A percentile compares a stretch with the other conserved stretches of the same genome.
phyloP scores from a whole-genome alignment of 2,113 vertebrate species.

The Cromileptes altivelis region DNA sequence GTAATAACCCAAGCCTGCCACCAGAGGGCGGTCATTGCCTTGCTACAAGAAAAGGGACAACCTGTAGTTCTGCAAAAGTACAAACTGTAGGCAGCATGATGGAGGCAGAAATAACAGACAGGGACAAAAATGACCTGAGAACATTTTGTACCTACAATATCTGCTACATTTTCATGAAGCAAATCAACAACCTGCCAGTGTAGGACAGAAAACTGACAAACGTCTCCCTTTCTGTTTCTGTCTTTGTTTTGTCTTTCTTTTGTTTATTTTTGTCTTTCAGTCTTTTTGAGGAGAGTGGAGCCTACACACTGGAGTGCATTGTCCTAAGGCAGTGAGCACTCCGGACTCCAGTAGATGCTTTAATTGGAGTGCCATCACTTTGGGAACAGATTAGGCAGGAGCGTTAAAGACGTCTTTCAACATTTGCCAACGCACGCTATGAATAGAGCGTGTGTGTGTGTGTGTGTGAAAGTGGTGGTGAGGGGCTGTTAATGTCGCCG shows the following conservation, averaged over 20 bases:
- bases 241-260: background rate
- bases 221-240: background rate
- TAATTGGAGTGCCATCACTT: conserved; percentile 78
- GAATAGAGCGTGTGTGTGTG: conserved; percentile 57
- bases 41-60: background rate
- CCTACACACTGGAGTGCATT: conserved; percentile 49
- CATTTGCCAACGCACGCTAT: conserved; percentile 68
- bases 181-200: background rate
- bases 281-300: background rate
- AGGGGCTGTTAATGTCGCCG: conserved; percentile 40
- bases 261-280: background rate
- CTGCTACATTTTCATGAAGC: background rate
- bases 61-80: conserved; percentile 9
- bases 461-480: conserved; percentile 35
- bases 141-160: background rate
- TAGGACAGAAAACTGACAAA: background rate
- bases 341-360: conserved; percentile 58
- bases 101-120: background rate
- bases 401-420: conserved; percentile 68
- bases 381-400: conserved; percentile 73
- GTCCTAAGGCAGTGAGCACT: conserved; percentile 53
- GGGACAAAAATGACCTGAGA: background rate
- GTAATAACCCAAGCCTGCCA: conserved; percentile 28
- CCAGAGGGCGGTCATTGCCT: conserved; percentile 38
- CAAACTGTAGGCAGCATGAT: background rate